Base-by-base conservation (phyloP, 2,797 vertebrate genomes). In the Dendrocincla tyrannina region DNA sequence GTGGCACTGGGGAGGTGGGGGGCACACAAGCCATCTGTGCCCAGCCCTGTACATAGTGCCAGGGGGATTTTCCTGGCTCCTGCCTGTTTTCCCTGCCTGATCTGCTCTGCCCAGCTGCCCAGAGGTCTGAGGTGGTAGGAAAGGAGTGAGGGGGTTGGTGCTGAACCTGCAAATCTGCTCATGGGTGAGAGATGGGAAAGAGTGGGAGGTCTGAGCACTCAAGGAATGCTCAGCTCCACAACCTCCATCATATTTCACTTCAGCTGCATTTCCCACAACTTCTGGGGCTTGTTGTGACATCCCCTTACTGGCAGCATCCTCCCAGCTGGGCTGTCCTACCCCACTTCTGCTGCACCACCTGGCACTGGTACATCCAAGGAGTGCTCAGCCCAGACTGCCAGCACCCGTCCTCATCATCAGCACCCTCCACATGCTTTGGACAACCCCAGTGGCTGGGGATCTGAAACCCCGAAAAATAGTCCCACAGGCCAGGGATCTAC, bases 141-240 rank as follows among this genome's bases (percentile, higher is more conserved):
- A 55, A 39, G 2, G 10, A 11, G 18, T 2, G 17, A 76, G 56
- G 53, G 41, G 17, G 5, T 1, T 3, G 28, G 13, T 39, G 68
- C 17, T 50, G 76, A 72, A 39, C 46, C 41, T 55, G 7, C 15
- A 68, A 63, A 68, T 16, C 46, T 16, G 1, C 27, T 50, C 1
- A 1, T 1, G 7, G 4, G 3, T 19, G 25, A 50, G 68, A 88
- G 25, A 47, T 1, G 2, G 55, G 28, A 44, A 62, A 30, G 28
- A 53, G 35, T 10, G 23, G 0, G 1, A 28, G 32, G 23, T 42
- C 44, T 35, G 58, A 37, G 41, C 37, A 15, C 0, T 14, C 33
- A 50, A 49, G 63, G 63, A 55, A 80, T 2, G 22, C 16, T 62
- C 9, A 5, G 44, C 49, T 47, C 49, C 1, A 2, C 76, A 25